Conservation (phyloP, 2,797 vertebrate species). For the Alcedo atthis region DNA sequence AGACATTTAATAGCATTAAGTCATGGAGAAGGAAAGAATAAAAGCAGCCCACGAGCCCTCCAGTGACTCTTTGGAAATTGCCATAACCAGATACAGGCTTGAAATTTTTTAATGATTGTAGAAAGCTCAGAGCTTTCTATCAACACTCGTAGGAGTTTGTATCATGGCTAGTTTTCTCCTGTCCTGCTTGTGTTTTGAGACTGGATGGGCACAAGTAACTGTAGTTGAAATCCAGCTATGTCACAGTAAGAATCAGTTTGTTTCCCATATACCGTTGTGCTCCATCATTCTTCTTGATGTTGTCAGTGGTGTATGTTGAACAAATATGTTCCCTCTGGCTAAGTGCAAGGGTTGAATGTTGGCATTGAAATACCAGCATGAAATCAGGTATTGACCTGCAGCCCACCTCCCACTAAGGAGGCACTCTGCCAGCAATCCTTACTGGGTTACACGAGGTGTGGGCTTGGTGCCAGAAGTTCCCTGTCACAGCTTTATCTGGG, state of each 20-base stretch:
- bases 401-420: background rate
- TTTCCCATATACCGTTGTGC: background rate
- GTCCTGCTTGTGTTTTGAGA: background rate
- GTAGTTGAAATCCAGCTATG: background rate
- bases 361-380: background rate
- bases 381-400: constrained; percentile 50
- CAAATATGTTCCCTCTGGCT: background rate
- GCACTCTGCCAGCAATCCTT: background rate
- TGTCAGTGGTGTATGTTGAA: background rate
- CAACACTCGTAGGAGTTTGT: background rate
- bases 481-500: background rate
- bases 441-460: background rate
- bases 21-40: background rate
- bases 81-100: background rate
- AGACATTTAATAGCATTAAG: background rate
- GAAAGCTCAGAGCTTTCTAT: constrained; percentile 17
- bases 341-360: background rate
- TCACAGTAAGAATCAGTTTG: background rate
- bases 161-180: background rate
- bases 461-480: background rate
- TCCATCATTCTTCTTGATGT: background rate
- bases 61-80: background rate
- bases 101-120: background rate
- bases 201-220: background rate
- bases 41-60: background rate